A percentile compares a stretch with the other conserved stretches of the same genome.
Conservation (phyloP, 2,113 vertebrate genomes). For the Alligator mississippiensis region DNA sequence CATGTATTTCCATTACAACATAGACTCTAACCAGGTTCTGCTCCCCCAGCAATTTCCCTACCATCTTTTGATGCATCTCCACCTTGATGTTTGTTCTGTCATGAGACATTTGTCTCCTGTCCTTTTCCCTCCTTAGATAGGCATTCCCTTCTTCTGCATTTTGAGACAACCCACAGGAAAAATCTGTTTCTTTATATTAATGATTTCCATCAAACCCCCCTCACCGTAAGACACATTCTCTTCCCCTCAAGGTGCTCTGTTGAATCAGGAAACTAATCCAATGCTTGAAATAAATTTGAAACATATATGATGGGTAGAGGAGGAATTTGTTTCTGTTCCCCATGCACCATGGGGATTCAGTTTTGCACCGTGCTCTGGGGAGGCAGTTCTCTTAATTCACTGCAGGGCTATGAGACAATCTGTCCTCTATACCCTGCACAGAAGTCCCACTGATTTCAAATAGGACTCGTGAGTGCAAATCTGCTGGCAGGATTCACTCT, state of each 20-base stretch:
- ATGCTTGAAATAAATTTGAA: background rate
- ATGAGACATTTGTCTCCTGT: background rate
- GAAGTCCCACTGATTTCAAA: background rate
- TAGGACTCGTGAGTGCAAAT: background rate
- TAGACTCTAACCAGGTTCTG: background rate
- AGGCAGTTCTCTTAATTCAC: background rate
- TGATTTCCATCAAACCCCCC: background rate
- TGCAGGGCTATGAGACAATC: background rate
- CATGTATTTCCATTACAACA: background rate
- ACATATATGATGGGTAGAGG: background rate
- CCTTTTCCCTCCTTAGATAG: background rate
- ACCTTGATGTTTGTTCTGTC: background rate
- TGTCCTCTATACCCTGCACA: background rate
- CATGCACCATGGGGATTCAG: fast-evolving
- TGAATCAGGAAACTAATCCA: background rate
- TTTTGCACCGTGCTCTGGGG: background rate
- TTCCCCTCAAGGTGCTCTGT: background rate
- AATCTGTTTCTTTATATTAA: background rate
- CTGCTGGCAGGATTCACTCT: background rate
- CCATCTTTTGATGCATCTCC: background rate
- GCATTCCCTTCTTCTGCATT: background rate
- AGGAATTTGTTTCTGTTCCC: background rate
- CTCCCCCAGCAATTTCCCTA: background rate
- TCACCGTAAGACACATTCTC: background rate
- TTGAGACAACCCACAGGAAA: background rate